Evolutionary conservation across 2,113 vertebrate species (phyloP), one percentile per base, ranked within the genome.

Genomic region (Gasterosteus nipponicus): DNA sequence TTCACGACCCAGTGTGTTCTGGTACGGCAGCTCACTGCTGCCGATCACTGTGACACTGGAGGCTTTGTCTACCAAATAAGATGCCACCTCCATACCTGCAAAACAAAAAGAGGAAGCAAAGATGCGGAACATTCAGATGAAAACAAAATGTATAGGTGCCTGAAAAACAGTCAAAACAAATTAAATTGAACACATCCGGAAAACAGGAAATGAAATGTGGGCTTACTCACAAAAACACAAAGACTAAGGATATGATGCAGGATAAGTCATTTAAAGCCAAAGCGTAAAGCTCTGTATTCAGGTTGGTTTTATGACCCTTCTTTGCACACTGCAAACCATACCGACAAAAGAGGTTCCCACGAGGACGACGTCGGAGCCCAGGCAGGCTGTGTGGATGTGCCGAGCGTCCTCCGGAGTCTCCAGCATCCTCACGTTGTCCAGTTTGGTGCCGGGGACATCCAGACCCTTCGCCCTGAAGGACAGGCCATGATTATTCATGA

Each of bases 291-390:
- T 31, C 31, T 64, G 16, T 19, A 18, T 46, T 18, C 33, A 5
- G 33, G 33, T 33, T 26, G 22, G 22, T 26, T 26, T 26, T 26
- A 26, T 26, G 22, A 1, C 22, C 22, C 22, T 26, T 26, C 22
- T 11, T 44, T 57, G 26, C 11, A n/a, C 18, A 51, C 31, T 31
- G 7, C 4, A 29, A 64, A 47, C 51, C 51, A 26, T 94, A 96
- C 96, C 96, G 81, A 96, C 44, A 85, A 97, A 97, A 1, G 96
- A 97, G 22, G 95, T 94, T 86, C 96, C 96, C 47, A 96, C 29
- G 0, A 96, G 69, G 90, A 95, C 94, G 3, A 94, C 81, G 0
- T 89, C 87, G 78, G 44, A 88, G 59, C 92, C 92, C 2, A 85
- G 49, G 35, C 95, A 92, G 82, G 90, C 70, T 8, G 91, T 49